Base-by-base conservation (phyloP, 2,797 vertebrate genomes). In the Eospalax fontanierii region DNA sequence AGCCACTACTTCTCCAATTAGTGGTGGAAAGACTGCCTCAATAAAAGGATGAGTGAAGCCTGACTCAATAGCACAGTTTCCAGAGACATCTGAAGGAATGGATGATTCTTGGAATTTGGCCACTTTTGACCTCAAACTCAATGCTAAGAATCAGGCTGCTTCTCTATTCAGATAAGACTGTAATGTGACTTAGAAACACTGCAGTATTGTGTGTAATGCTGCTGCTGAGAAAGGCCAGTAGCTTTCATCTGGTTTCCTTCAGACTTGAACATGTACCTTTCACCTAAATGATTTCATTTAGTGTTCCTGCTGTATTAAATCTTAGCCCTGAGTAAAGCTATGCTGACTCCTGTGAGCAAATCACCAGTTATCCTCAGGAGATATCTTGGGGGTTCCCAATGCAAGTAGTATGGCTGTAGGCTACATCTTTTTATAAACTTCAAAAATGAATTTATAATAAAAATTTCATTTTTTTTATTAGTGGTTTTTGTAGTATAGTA, bases 401-500 rank as follows among this genome's bases (percentile, higher is more conserved):
- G 59, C 2, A 91, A 24, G 50, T 89, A 57, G 22, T 74, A 9
- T 82, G 33, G 33, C 8, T 85, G 3, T 79, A 8, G 35, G 15
- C 70, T 81, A 59, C 6, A 79, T 71, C 4, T 35, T 70, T 97
- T 94, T 66, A 43, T 87, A 59, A 63, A 84, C 54, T 73, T 91
- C 11, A 54, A 84, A 87, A 92, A 71, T 73, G 33, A 95, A 88
- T 73, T 38, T 91, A 61, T 84, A 86, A n/a, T 65, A 35, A 76
- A 8, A 68, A 87, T 76, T 93, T 33, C 33, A 38, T 54, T 59
- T 22, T 84, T 54, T 59, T 22, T 84, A 88, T 93, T 7, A 81
- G 9, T 50, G 35, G 87, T 93, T 91, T 96, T 91, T 96, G 38
- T 87, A 70, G 54, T 30, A 85, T 80, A 89, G 75, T 94, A 89